Conservation (phyloP, 2,113 vertebrate species). For the Phalacrocorax aristotelis region DNA sequence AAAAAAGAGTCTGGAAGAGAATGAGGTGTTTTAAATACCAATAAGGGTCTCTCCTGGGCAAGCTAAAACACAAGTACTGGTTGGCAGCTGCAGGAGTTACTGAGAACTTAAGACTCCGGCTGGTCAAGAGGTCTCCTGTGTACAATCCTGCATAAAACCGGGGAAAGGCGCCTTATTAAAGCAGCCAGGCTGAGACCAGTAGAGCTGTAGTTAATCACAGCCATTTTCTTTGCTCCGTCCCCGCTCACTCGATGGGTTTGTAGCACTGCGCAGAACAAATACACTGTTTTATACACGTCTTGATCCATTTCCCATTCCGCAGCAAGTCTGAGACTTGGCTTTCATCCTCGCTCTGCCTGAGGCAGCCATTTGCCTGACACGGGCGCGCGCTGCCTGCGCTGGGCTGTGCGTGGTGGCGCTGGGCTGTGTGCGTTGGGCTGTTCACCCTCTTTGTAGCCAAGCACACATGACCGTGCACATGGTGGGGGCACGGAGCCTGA, state of each 20-base stretch:
- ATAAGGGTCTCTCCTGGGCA: background rate
- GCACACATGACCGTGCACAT: fast-evolving
- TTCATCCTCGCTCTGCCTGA: background rate
- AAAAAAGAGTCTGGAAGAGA: background rate
- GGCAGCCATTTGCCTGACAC: background rate
- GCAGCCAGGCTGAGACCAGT: background rate
- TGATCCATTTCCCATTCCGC: background rate
- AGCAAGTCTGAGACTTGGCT: background rate
- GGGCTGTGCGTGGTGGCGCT: no score
- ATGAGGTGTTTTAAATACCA: constrained; percentile 9
- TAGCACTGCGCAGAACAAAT: background rate
- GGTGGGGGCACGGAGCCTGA: fast-evolving
- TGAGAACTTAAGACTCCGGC: background rate
- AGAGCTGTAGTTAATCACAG: constrained; percentile 4
- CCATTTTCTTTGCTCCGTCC: background rate
- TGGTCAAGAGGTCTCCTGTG: constrained; percentile 29
- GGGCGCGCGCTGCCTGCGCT: background rate
- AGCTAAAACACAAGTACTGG: background rate
- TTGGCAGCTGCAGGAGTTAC: constrained; percentile 13
- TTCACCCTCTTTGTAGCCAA: background rate
- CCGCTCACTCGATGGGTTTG: background rate
- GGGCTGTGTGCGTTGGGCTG: background rate
- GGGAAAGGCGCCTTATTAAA: background rate
- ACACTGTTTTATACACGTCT: background rate
- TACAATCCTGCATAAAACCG: background rate